Base-by-base conservation (phyloP, 2,113 vertebrate species). In the Sciurus niger region DNA sequence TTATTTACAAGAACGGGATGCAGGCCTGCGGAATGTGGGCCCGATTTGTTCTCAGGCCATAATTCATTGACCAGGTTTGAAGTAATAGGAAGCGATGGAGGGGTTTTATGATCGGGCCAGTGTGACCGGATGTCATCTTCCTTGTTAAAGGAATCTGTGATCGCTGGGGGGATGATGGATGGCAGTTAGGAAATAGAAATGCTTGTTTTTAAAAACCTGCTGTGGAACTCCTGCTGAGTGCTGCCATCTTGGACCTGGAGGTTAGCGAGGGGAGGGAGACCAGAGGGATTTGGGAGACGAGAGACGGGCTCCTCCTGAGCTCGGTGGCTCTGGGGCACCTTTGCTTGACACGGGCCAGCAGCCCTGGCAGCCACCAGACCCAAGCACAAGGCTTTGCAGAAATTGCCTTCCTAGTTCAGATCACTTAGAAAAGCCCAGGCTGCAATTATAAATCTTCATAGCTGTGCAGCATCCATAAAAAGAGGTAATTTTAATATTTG, bases 371-470 rank as follows among this genome's bases (percentile, higher is more conserved):
- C 73, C 58, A 72, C 68, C 84, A 74, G 43, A 18, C 28, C 43
- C 68, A 4, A 0, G 6, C 53, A 83, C 25, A 76, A 73, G 63
- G 86, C 82, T 73, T 89, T 89, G 95, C 84, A 97, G 77, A 94
- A 91, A 95, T 89, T 37, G 72, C 94, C 77, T 96, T 70, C 55
- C 77, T 9, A 0, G 74, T 97, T 91, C 94, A 84, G 89, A 96
- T 86, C 96, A 73, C 95, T 94, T 96, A 93, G 72, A 95, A 97
- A 98, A 98, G 97, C 96, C 93, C 93, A 92, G 94, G 93, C 97
- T 98, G 97, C 98, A 99, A 98, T 98, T 98, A 98, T 98, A 98
- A 97, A 98, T 98, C 97, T 98, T 98, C 98, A 97, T 98, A 83
- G 97, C 96, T 96, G 60, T 55, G 68, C 96, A 79, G 97, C 94